Evolutionary conservation across 2,113 vertebrate genomes (phyloP).

Genomic region (Xerus inauris): DNA sequence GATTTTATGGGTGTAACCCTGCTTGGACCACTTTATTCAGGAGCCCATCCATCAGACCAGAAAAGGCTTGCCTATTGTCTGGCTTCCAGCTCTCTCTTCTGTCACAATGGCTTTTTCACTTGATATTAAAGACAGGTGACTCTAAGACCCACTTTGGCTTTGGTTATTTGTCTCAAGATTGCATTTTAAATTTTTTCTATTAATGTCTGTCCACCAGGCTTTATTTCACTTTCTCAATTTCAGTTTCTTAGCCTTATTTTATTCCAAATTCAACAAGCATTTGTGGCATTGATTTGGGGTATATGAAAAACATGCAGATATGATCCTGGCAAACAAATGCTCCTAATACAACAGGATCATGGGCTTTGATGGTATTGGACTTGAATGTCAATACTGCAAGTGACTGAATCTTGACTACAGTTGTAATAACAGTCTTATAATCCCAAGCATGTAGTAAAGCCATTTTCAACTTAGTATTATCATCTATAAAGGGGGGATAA

Average conservation of each 20-base stretch:
- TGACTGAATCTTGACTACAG: background rate
- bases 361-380: background rate
- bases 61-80: fast-evolving
- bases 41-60: too few relatives aligned
- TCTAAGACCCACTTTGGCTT: background rate
- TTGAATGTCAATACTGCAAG: background rate
- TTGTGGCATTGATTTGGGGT: background rate
- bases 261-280: background rate
- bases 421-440: background rate
- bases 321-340: background rate
- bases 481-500: background rate
- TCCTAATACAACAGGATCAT: background rate
- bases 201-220: background rate
- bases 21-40: background rate
- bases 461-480: background rate
- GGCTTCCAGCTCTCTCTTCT: background rate
- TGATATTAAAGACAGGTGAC: background rate
- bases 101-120: background rate
- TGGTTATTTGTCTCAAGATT: background rate
- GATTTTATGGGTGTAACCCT: background rate
- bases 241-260: background rate
- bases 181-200: background rate
- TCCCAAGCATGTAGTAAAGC: background rate
- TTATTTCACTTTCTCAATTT: background rate
- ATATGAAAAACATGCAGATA: background rate